Base-by-base conservation (phyloP, 2,113 vertebrate genomes). In the Porphyrio hochstetteri region DNA sequence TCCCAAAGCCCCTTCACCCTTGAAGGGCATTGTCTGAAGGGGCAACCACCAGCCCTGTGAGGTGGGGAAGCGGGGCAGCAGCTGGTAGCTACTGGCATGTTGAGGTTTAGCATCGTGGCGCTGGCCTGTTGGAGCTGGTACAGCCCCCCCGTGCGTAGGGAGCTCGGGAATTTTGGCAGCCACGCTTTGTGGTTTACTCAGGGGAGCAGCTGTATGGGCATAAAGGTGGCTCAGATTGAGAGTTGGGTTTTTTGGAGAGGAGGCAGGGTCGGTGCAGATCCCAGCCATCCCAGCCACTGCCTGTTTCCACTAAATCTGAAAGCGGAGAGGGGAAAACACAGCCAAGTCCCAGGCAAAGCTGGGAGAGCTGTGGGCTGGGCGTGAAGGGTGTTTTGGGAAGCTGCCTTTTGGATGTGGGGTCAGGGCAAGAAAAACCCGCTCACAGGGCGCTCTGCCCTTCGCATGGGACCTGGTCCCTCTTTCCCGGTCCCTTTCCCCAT, bases 201-300 rank as follows among this genome's bases (percentile, higher is more conserved):
- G 2, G 4, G 4, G 63, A 38, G 25, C 42, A 38, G 56, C 67
- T 76, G 40, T 82, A 2, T 19, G 11, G 59, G 59, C 63, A 8
- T 71, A 11, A 80, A 48, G 67, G 42, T 6, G 7, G 48, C 78
- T 83, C 60, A 52, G 67, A 48, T 21, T 31, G 63, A 75, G 15
- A 42, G 82, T 31, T 68, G 46, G 35, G 20, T 46, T 76, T 86
- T 70, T 5, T 14, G 50, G 64, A 67, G 44, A 72, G 52, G 63
- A 27, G 28, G 56, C 4, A 5, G 69, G 42, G 7, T 42, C 24
- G 28, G 36, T 88, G 15, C 13, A 70, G 44, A 72, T 40, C 42
- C 31, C 15, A 16, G 11, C 29, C 3, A 0, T 38, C 40, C 31
- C 15, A 18, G 11, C 29, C 3, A 0, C 5, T 23, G 50, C 16